These are phyloP conservation scores for Dascillus cervinus DNA, from an alignment of 2,888 invertebrate genomes.

Conservation along the genomic window DNA sequence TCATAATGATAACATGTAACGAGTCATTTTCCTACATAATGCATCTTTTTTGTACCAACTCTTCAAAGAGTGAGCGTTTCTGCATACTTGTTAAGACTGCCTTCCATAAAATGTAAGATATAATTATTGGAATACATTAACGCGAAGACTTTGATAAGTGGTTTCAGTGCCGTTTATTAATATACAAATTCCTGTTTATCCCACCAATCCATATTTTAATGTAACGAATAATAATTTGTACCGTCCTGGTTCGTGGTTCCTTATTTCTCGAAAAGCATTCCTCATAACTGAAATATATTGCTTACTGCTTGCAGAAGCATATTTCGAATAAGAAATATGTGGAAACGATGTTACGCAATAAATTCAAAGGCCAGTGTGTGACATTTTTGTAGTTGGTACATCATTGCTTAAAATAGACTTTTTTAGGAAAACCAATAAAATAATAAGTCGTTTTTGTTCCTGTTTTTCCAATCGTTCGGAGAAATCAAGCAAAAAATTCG, in stretches of 20 bases:
- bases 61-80: background rate
- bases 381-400: no score
- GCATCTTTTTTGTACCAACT: slow-evolving; percentile 2
- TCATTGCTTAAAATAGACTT: no score
- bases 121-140: slow-evolving; percentile 11
- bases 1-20: slow-evolving; percentile 3
- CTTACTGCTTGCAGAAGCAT: no score
- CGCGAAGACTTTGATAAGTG: slow-evolving; percentile 15
- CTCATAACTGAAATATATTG: no score
- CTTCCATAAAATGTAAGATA: slow-evolving; percentile 6
- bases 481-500: no score
- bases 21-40: slow-evolving; percentile 3
- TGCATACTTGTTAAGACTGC: slow-evolving; percentile 3
- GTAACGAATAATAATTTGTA: slow-evolving; percentile 3
- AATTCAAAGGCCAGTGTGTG: no score
- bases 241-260: slow-evolving; percentile 1
- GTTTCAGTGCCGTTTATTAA: slow-evolving; percentile 10
- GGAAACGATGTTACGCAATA: no score
- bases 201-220: slow-evolving; percentile 11
- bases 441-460: no score
- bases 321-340: no score
- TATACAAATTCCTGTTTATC: slow-evolving; percentile 16
- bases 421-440: no score
- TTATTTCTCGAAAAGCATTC: no score
- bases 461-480: no score